A percentile compares a stretch with the other conserved stretches of the same genome.
Conservation (phyloP, 1,140 invertebrate genomes). For the Drosophila trapezifrons region DNA sequence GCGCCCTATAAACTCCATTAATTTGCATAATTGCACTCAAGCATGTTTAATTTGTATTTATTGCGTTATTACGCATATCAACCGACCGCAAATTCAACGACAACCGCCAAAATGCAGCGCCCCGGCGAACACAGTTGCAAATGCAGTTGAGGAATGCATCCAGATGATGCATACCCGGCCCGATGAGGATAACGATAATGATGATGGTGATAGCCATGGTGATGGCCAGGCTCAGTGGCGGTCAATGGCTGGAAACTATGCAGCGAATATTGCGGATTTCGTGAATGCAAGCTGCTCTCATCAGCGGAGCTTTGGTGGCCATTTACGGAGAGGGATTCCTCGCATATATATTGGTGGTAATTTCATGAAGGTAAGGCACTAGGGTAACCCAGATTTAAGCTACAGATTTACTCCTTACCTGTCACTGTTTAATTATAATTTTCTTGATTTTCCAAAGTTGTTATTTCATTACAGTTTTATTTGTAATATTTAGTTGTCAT, state of each 20-base stretch:
- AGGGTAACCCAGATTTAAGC: not conserved
- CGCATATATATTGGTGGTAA: not conserved
- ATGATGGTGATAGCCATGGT: slow-evolving; percentile 21
- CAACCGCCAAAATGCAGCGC: slow-evolving; percentile 44
- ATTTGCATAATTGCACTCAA: slow-evolving; percentile 82
- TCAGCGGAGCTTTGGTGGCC: not conserved
- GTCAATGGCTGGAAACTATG: slow-evolving; percentile 24
- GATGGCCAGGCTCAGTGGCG: slow-evolving; percentile 14
- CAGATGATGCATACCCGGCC: slow-evolving; percentile 34
- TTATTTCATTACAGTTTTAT: too few relatives aligned
- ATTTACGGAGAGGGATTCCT: not conserved
- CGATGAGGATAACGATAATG: slow-evolving; percentile 36
- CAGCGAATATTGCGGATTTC: slow-evolving; percentile 28
- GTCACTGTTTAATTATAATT: too few relatives aligned
- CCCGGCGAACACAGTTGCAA: slow-evolving; percentile 14
- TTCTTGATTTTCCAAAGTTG: too few relatives aligned
- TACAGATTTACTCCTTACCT: not conserved
- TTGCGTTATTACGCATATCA: slow-evolving; percentile 81
- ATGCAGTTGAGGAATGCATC: slow-evolving; percentile 39
- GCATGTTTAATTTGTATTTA: slow-evolving; percentile 83
- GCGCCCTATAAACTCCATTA: slow-evolving; percentile 72
- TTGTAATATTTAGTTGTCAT: too few relatives aligned
- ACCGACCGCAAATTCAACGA: slow-evolving; percentile 56
- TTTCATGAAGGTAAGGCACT: not conserved
- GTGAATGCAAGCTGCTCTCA: not conserved